Base-by-base conservation (phyloP, 2,888 invertebrate genomes). In the Agrotis puta region DNA sequence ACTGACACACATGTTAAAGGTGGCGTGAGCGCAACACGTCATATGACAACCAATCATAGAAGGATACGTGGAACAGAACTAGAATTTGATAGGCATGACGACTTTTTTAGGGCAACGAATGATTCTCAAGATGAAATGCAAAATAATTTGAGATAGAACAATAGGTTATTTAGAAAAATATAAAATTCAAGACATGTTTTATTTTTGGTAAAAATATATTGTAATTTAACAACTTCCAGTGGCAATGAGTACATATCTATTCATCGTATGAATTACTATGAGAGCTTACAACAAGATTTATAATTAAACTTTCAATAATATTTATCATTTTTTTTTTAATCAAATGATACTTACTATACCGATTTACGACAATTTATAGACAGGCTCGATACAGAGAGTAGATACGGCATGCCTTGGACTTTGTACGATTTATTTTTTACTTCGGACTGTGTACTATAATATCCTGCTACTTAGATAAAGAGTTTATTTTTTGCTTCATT, bases 11-110 rank as follows among this genome's bases (percentile, higher is more conserved):
- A 61, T 50, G 74, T 16, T 20, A 73, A 48, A 64, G n/a, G 64
- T 80, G 62, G 77, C 68, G 80, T 27, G 68, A 74, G 64, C 75
- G 53, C 63, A 78, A 74, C 56, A 77, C 64, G 80, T 62, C 64
- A 68, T 74, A 22, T 43, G 24, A 27, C 68, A 54, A 62, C 75
- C 77, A 78, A 80, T 69, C 75, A 74, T 57, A 65, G 48, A 68
- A 79, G 53, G 62, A 54, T 74, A 64, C 64, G 68, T 80, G 27
- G 27, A 74, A 45, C 59, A 24, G 45, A 66, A 59, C 50, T 50
- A 51, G 59, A 33, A 6, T 50, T 63, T 61, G 63, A 43, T 48
- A 78, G n/a, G 27, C 43, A 63, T 27, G 47, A 16, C 43, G 14
- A 9, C 39, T 56, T 53, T 64, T 24, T 33, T 45, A 39, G 39